Conservation (phyloP, 2,113 vertebrate species). For the Cathartes aura region DNA sequence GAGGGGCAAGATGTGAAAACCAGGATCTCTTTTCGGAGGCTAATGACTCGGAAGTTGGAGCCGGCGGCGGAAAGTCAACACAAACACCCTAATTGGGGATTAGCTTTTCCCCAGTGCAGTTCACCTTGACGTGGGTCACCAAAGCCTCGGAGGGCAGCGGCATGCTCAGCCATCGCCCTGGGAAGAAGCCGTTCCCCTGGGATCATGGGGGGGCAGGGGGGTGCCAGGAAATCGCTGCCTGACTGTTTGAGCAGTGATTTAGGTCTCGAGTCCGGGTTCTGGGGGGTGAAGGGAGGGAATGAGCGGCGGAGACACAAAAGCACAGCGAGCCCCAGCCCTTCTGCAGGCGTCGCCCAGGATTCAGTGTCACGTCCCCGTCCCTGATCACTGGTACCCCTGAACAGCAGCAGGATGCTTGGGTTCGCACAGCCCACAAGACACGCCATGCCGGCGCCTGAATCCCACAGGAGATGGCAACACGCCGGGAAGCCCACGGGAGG, state of each 20-base stretch:
- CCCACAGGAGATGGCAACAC: fast-evolving
- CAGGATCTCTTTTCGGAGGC: neutral
- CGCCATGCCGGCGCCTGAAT: fast-evolving
- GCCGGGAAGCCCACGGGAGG: neutral
- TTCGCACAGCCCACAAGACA: neutral
- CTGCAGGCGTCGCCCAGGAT: fast-evolving
- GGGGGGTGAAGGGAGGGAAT: fast-evolving
- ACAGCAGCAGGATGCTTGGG: neutral
- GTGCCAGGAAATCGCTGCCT: neutral
- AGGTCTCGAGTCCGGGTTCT: fast-evolving
- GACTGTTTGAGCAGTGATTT: neutral
- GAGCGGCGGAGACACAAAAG: neutral
- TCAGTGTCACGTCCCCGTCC: fast-evolving
- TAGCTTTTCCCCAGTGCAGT: neutral
- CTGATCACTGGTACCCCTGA: fast-evolving
- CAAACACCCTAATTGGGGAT: neutral
- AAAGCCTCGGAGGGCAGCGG: neutral
- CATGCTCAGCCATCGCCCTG: fast-evolving
- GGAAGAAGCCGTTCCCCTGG: neutral
- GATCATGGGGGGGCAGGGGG: fast-evolving
- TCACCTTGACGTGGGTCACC: neutral
- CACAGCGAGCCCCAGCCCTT: fast-evolving
- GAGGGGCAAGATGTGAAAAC: neutral
- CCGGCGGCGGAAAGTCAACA: neutral
- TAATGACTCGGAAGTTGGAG: neutral